phyloP scores from a whole-genome alignment of 1,140 invertebrate genomes.

The Ostrea denselamellosa region DNA sequence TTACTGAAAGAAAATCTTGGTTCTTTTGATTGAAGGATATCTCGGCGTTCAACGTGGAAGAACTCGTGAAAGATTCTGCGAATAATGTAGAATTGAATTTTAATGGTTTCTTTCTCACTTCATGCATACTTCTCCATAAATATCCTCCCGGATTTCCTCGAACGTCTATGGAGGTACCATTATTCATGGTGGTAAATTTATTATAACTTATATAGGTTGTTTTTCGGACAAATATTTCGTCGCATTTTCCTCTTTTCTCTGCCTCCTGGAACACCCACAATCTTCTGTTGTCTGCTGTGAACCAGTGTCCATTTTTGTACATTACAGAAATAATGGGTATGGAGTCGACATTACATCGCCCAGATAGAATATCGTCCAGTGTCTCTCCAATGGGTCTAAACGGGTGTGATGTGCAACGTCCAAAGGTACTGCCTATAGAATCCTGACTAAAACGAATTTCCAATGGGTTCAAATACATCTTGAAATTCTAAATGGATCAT shows the following conservation, averaged over 20 bases:
- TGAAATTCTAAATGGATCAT: background rate
- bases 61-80: background rate
- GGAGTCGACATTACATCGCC: background rate
- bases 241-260: conserved; percentile 40
- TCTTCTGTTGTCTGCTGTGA: conserved; percentile 53
- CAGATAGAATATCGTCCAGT: conserved; percentile 22
- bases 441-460: conserved; percentile 45
- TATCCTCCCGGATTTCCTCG: background rate
- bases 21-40: background rate
- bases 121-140: background rate
- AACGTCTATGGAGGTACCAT: conserved; percentile 1
- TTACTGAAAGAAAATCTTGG: background rate
- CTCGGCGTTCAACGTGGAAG: background rate
- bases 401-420: background rate
- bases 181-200: conserved; percentile 34
- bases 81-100: background rate
- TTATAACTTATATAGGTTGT: background rate
- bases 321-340: conserved; percentile 42
- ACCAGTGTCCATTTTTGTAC: conserved; percentile 38
- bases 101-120: background rate
- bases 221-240: background rate
- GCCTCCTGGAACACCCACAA: conserved; percentile 52
- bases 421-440: conserved; percentile 39
- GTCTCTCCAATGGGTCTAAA: conserved; percentile 9
- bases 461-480: conserved; percentile 26